Evolutionary conservation across 1,140 invertebrate species (phyloP).

Genomic region (Leptoteleia sp.): DNA sequence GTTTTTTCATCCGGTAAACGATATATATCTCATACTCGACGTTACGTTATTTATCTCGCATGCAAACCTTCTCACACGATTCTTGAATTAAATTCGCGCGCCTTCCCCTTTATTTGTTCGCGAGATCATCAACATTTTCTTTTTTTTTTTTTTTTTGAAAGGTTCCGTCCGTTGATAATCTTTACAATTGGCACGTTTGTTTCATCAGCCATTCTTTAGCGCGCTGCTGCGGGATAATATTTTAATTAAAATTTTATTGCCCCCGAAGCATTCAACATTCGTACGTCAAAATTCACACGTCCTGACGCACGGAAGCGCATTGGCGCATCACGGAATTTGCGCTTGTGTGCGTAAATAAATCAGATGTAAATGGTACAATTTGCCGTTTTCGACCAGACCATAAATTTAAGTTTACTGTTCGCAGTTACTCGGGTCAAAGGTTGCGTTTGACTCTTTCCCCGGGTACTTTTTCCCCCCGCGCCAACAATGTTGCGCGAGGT

Average conservation of each 20-base stretch:
- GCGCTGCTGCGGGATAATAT: conserved; percentile 17
- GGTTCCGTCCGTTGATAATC: conserved; percentile 9
- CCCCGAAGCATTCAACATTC: conserved; percentile 34
- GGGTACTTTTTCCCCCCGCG: conserved; percentile 7
- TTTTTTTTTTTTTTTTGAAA: conserved; percentile 31
- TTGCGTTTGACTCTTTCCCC: not conserved
- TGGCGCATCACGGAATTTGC: not conserved
- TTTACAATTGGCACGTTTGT: conserved; percentile 29
- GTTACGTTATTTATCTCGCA: conserved; percentile 21
- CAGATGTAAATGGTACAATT: too few relatives aligned
- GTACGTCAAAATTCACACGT: conserved; percentile 57
- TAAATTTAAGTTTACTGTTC: conserved; percentile 33
- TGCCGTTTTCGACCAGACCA: conserved; percentile 10
- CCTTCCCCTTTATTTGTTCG: conserved; percentile 28
- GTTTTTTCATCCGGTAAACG: not conserved
- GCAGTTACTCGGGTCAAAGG: conserved; percentile 11
- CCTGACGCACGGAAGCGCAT: conserved; percentile 34
- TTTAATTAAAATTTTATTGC: conserved; percentile 57
- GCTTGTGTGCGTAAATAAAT: conserved; percentile 32
- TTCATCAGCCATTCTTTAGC: conserved; percentile 1
- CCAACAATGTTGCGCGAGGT: conserved; percentile 23
- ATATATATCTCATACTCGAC: conserved; percentile 17
- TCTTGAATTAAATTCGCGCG: conserved; percentile 23
- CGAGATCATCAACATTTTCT: conserved; percentile 24
- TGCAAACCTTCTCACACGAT: conserved; percentile 43